Percentiles rank a stretch among this genome's conserved stretches.
These are phyloP conservation scores for Riptortus pedestris DNA, from an alignment of 1,140 invertebrate species.

Conservation along the genomic window DNA sequence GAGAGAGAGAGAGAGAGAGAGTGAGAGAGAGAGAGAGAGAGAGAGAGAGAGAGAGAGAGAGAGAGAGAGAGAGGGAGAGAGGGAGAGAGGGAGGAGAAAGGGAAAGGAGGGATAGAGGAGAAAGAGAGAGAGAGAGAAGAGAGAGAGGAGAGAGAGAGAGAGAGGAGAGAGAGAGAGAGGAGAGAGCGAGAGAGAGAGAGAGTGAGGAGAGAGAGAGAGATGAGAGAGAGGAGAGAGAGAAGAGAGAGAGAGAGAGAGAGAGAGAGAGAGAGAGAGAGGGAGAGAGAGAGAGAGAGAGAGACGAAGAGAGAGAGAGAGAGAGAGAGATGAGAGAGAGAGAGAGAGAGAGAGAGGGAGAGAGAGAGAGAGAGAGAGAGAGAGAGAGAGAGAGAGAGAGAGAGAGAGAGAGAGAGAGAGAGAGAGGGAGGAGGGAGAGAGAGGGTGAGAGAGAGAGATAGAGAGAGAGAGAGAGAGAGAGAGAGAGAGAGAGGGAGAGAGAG, in stretches of 20 bases:
- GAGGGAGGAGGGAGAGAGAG: no score
- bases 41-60: constrained; percentile 12
- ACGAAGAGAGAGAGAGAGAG: not conserved
- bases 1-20: no score
- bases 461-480: no score
- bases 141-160: constrained; percentile 8
- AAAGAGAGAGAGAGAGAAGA: not conserved
- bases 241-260: not conserved
- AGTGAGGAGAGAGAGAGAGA: constrained; percentile 10
- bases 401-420: not conserved
- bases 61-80: constrained; percentile 1
- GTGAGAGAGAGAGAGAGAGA: constrained; percentile 5
- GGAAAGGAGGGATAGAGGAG: not conserved
- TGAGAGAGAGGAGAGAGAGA: not conserved
- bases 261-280: not conserved
- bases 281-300: not conserved
- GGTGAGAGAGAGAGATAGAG: no score
- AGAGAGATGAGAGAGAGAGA: not conserved
- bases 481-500: no score
- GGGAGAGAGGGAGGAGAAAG: constrained; percentile 18
- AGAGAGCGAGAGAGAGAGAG: constrained; percentile 14
- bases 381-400: not conserved
- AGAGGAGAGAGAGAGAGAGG: constrained; percentile 5
- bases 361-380: not conserved
- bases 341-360: not conserved